A percentile compares a stretch with the other conserved stretches of the same genome.
Conservation (phyloP, 1,140 invertebrate species). For the Drosophila murphyi region DNA sequence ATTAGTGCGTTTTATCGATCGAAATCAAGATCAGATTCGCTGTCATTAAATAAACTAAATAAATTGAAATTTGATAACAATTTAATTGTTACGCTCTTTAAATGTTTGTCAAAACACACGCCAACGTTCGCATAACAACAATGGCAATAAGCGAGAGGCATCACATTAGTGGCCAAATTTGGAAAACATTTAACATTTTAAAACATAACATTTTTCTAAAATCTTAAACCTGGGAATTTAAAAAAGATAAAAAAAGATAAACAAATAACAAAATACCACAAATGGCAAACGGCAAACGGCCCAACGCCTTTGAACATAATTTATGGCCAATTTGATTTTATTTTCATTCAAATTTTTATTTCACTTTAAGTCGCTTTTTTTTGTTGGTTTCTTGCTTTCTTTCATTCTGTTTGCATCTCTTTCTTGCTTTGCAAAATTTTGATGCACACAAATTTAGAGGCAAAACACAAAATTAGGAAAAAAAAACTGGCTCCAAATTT, state of each 20-base stretch:
- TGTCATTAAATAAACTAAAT: too few species aligned
- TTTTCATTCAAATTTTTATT: constrained; percentile 80
- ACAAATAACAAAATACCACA: neutral
- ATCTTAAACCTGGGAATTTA: constrained; percentile 27
- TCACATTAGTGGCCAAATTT: constrained; percentile 38
- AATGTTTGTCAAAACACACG: constrained; percentile 78
- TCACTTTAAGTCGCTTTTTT: constrained; percentile 33
- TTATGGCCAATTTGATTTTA: constrained; percentile 78
- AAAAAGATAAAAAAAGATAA: constrained; percentile 1
- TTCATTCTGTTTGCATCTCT: too few species aligned
- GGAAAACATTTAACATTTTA: constrained; percentile 25
- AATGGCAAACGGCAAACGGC: constrained; percentile 42
- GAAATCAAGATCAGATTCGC: too few species aligned
- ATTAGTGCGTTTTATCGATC: constrained; percentile 9
- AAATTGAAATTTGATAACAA: constrained; percentile 41
- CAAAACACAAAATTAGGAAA: constrained; percentile 29
- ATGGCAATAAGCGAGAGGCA: constrained; percentile 12
- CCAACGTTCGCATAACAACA: constrained; percentile 26
- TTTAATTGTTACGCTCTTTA: constrained; percentile 80
- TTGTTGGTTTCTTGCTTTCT: too few species aligned
- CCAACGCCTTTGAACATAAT: constrained; percentile 77
- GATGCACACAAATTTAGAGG: constrained; percentile 55
- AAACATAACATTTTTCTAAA: constrained; percentile 1
- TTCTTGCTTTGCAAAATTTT: constrained; percentile 49
- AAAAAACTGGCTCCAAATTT: constrained; percentile 22